These are phyloP conservation scores for Laothoe populi DNA, from an alignment of 2,888 invertebrate species.

Conservation along the genomic window DNA sequence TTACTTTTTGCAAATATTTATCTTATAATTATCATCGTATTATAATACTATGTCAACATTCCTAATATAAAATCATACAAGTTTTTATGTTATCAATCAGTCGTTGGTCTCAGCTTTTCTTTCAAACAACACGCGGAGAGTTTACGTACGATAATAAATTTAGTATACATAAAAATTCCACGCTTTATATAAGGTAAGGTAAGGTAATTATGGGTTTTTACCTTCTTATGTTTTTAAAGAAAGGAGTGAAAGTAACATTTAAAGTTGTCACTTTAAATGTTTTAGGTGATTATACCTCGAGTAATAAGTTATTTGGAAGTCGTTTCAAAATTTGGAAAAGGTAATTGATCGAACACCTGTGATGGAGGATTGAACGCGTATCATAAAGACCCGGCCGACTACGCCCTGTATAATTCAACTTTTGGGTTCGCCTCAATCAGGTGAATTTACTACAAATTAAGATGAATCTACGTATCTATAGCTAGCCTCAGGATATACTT, in stretches of 20 bases:
- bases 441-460: constrained; percentile 11
- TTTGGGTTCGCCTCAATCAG: constrained; percentile 17
- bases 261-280: constrained; percentile 16
- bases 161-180: too few species aligned
- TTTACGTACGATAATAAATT: too few species aligned
- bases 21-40: too few species aligned
- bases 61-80: too few species aligned
- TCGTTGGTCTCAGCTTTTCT: too few species aligned
- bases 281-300: constrained; percentile 21
- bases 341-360: constrained; percentile 47
- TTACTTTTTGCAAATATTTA: too few species aligned
- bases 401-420: constrained; percentile 24
- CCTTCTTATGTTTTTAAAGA: background rate
- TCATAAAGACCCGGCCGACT: constrained; percentile 11
- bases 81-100: too few species aligned
- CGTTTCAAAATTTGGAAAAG: constrained; percentile 36
- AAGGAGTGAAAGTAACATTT: constrained; percentile 16
- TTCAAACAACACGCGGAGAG: too few species aligned
- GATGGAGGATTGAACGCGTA: constrained; percentile 14
- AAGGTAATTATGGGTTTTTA: background rate
- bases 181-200: too few species aligned
- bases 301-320: constrained; percentile 28
- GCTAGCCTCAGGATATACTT: background rate
- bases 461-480: background rate
- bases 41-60: too few species aligned